phyloP scores from a whole-genome alignment of 2,113 vertebrate species.

The Anarrhichthys ocellatus region DNA sequence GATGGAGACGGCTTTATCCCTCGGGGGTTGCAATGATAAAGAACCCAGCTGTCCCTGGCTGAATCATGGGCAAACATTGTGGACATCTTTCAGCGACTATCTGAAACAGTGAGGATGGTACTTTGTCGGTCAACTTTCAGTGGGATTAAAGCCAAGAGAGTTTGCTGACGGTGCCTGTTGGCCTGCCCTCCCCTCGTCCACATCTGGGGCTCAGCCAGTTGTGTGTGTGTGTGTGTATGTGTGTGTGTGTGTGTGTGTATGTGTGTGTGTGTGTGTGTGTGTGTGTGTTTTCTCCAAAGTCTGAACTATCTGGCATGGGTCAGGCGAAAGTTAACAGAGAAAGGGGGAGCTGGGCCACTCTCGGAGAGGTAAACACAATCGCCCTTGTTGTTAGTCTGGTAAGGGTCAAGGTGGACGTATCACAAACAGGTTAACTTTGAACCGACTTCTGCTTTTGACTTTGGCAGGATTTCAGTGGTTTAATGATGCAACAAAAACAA shows the following conservation, averaged over 20 bases:
- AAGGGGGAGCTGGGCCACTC: constrained; percentile 23
- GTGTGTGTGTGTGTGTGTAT: too few species aligned
- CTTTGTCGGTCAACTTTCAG: constrained; percentile 41
- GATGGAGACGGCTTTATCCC: background rate
- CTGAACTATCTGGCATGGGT: constrained; percentile 55
- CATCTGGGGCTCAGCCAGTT: constrained; percentile 49
- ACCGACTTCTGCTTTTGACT: constrained; percentile 41
- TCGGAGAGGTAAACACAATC: constrained; percentile 39
- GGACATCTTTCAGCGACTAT: constrained; percentile 31
- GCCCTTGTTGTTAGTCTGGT: constrained; percentile 24
- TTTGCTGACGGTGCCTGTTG: constrained; percentile 56
- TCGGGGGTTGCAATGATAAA: constrained; percentile 7
- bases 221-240: background rate
- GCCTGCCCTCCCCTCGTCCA: constrained; percentile 51
- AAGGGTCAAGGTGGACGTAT: constrained; percentile 53
- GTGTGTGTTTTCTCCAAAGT: constrained; percentile 17
- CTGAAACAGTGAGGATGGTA: constrained; percentile 46
- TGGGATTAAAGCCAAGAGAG: constrained; percentile 57
- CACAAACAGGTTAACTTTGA: constrained; percentile 51
- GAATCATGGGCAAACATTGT: constrained; percentile 7
- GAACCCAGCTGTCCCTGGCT: background rate
- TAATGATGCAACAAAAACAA: constrained; percentile 4
- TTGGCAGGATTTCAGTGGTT: constrained; percentile 6
- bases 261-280: background rate
- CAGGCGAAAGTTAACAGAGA: constrained; percentile 61